Percentiles rank a stretch among this genome's conserved stretches.
These are phyloP conservation scores for Dusona sp. DNA, from an alignment of 2,888 invertebrate genomes.

Conservation along the genomic window DNA sequence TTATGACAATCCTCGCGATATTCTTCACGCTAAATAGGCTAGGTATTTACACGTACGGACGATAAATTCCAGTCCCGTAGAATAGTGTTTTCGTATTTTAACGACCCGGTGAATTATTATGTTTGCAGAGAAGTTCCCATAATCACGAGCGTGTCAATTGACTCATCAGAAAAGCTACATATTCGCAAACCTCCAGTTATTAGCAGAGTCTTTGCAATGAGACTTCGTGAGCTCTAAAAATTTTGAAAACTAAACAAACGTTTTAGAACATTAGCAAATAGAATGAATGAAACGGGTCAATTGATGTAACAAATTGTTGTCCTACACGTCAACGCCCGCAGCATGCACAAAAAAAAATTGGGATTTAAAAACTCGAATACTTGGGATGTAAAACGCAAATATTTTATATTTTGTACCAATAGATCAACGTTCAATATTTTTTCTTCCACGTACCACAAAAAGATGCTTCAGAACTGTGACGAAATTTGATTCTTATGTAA, in stretches of 20 bases:
- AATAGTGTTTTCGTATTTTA: background rate
- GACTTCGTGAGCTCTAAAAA: background rate
- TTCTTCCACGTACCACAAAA: background rate
- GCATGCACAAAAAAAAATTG: background rate
- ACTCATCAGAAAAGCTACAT: background rate
- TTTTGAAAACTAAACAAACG: background rate
- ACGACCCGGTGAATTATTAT: constrained; percentile 52
- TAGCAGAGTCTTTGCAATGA: background rate
- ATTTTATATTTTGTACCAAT: too few species aligned
- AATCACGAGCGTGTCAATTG: constrained; percentile 65
- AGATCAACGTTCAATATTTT: background rate
- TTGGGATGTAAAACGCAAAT: too few species aligned
- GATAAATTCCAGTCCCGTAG: constrained; percentile 27
- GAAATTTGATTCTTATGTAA: background rate
- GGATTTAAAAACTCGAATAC: background rate
- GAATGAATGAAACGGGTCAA: too few species aligned
- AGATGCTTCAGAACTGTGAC: background rate
- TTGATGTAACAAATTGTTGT: background rate
- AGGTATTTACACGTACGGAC: background rate
- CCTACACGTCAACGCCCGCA: background rate
- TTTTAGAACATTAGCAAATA: background rate
- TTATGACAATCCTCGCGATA: constrained; percentile 7
- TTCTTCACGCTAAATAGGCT: constrained; percentile 6
- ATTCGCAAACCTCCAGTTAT: background rate
- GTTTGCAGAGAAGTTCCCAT: constrained; percentile 69